A percentile compares a stretch with the other conserved stretches of the same genome.
These are phyloP conservation scores for Heteropelma amictum DNA, from an alignment of 2,888 invertebrate genomes.

Conservation along the genomic window DNA sequence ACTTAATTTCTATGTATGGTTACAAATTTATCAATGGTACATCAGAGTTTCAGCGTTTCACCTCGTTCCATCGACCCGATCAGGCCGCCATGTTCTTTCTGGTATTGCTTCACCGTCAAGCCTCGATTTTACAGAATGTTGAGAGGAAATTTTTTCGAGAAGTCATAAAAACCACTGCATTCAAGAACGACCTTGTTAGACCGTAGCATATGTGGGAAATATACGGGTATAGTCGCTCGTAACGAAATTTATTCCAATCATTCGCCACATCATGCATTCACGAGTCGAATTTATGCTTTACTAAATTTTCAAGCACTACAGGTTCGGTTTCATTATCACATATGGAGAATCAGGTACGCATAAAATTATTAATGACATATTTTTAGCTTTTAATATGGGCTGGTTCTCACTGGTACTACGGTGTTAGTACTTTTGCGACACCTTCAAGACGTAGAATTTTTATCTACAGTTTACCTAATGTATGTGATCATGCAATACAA, in stretches of 20 bases:
- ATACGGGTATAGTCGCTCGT: background rate
- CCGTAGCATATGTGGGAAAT: constrained; percentile 11
- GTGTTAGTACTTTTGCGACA: too few species aligned
- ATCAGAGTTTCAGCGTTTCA: constrained; percentile 35
- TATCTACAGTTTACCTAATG: too few species aligned
- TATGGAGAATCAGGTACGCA: background rate
- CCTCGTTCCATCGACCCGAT: background rate
- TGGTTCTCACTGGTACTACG: background rate
- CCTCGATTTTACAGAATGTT: constrained; percentile 18
- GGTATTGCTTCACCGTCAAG: constrained; percentile 30
- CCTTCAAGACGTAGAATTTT: too few species aligned
- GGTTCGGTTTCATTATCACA: background rate
- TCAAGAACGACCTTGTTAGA: constrained; percentile 38
- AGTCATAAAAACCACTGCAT: constrained; percentile 5
- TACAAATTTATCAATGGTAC: background rate
- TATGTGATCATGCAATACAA: too few species aligned
- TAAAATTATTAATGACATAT: background rate
- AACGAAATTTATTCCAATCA: constrained; percentile 28
- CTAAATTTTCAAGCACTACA: constrained; percentile 17
- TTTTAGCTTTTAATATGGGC: background rate
- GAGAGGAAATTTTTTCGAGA: constrained; percentile 15
- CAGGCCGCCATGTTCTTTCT: constrained; percentile 16
- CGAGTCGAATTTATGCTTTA: background rate
- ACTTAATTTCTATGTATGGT: background rate
- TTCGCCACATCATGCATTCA: background rate